Percentiles rank a stretch among this genome's conserved stretches.
Conservation (phyloP, 2,888 invertebrate species). For the Trichacis sp. region DNA sequence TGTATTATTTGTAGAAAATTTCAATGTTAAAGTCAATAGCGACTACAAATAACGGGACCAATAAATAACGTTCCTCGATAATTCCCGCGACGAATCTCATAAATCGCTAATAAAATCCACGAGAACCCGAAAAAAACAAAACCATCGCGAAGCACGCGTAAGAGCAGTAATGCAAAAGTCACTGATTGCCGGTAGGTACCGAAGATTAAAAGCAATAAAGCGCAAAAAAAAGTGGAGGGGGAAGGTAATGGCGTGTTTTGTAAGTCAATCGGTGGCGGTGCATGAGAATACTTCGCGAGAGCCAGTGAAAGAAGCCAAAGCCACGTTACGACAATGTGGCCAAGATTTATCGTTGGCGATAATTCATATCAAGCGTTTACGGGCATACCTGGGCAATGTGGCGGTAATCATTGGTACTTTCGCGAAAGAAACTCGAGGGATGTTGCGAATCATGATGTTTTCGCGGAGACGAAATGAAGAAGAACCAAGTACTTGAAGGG, state of each 20-base stretch:
- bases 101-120: too few species aligned
- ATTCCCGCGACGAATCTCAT: too few species aligned
- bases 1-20: too few species aligned
- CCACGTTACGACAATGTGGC: conserved; percentile 55
- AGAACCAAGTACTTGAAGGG: too few species aligned
- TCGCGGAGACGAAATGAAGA: too few species aligned
- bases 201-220: conserved; percentile 41
- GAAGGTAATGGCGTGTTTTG: conserved; percentile 26
- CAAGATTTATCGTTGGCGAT: conserved; percentile 57
- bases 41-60: too few species aligned
- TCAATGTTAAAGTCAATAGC: too few species aligned
- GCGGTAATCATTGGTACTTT: conserved; percentile 27
- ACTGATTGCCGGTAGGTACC: conserved; percentile 37
- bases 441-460: conserved; percentile 24
- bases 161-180: conserved; percentile 20
- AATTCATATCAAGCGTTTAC: conserved; percentile 60
- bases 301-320: conserved; percentile 33
- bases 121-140: too few species aligned
- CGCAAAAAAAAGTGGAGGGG: too few species aligned
- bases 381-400: conserved; percentile 33
- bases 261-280: conserved; percentile 30
- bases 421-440: conserved; percentile 25
- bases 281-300: conserved; percentile 7
- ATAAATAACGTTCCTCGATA: too few species aligned
- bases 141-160: not conserved